phyloP scores from a whole-genome alignment of 2,113 vertebrate species.

The Rostratula benghalensis region DNA sequence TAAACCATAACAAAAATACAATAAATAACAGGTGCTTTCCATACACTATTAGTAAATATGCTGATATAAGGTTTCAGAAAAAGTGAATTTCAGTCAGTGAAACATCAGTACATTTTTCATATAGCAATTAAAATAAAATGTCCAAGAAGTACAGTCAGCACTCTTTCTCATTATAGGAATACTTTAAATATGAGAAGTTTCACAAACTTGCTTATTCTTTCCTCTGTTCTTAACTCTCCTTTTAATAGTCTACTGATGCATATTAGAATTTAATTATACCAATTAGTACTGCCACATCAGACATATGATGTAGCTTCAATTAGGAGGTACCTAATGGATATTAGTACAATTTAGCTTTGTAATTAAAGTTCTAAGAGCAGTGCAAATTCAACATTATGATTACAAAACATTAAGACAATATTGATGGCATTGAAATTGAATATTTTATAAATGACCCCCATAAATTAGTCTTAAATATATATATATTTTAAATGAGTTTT shows the following conservation, averaged over 20 bases:
- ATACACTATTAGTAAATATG: neutral
- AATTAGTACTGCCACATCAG: conserved; percentile 79
- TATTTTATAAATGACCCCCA: conserved; percentile 48
- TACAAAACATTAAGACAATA: conserved; percentile 74
- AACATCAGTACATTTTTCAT: neutral
- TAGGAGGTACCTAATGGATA: conserved; percentile 78
- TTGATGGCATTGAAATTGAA: conserved; percentile 42
- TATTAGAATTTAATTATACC: conserved; percentile 81
- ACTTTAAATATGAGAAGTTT: conserved; percentile 26
- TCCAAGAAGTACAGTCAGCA: neutral
- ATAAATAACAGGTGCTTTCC: neutral
- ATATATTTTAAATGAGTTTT: neutral
- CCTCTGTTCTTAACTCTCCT: conserved; percentile 53
- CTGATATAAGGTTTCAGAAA: neutral
- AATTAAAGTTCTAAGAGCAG: conserved; percentile 80
- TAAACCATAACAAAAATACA: neutral
- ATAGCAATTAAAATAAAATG: neutral
- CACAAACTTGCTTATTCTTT: conserved; percentile 46
- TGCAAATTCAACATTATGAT: conserved; percentile 78
- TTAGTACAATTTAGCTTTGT: conserved; percentile 78
- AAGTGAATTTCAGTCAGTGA: neutral
- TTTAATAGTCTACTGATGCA: conserved; percentile 74
- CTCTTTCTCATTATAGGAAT: neutral
- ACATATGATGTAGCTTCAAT: conserved; percentile 79
- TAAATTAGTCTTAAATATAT: conserved; percentile 11